These are phyloP conservation scores for Pachliopta kotzebuea DNA, from an alignment of 2,888 invertebrate genomes.

Conservation along the genomic window DNA sequence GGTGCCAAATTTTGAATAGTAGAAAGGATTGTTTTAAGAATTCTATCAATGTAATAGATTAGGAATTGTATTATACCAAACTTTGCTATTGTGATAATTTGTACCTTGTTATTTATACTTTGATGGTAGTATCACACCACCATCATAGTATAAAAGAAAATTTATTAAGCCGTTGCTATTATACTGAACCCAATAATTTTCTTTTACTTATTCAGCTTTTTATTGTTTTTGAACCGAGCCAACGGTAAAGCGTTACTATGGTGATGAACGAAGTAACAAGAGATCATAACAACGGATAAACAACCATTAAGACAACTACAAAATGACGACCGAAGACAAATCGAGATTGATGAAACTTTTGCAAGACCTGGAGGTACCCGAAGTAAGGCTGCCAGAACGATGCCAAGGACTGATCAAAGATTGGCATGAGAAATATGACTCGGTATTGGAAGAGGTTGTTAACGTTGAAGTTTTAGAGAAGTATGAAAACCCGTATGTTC, in stretches of 20 bases:
- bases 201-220: background rate
- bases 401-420: conserved; percentile 55
- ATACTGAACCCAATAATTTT: too few relatives aligned
- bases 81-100: too few relatives aligned
- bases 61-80: too few relatives aligned
- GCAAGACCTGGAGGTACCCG: conserved; percentile 60
- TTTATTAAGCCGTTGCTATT: too few relatives aligned
- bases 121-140: too few relatives aligned
- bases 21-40: too few relatives aligned
- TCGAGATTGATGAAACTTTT: conserved; percentile 58
- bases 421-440: conserved; percentile 53
- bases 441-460: conserved; percentile 48
- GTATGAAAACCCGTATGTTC: conserved; percentile 61
- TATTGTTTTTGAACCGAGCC: background rate
- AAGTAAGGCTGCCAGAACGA: conserved; percentile 58
- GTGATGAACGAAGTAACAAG: background rate
- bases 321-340: conserved; percentile 70
- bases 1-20: too few relatives aligned
- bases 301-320: background rate
- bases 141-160: too few relatives aligned
- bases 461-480: conserved; percentile 32
- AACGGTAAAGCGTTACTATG: background rate
- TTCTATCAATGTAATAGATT: too few relatives aligned
- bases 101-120: too few relatives aligned
- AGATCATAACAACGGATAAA: background rate